Evolutionary conservation across 2,797 vertebrate species (phyloP).

Genomic region (Sardinella longiceps): DNA sequence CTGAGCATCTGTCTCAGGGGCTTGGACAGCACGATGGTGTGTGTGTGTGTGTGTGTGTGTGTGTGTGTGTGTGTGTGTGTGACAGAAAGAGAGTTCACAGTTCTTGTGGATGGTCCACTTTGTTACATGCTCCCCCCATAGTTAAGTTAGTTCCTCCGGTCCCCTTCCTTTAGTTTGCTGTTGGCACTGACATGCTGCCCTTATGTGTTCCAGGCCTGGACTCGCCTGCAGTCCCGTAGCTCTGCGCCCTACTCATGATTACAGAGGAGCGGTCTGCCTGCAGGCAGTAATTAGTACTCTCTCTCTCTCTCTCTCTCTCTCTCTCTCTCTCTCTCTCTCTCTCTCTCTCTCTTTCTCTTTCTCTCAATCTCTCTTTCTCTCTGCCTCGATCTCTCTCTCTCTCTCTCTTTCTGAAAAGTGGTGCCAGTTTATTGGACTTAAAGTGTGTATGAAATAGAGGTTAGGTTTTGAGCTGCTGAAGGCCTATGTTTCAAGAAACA

Average conservation of each 20-base stretch:
- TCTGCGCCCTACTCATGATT: background rate
- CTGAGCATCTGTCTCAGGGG: constrained; percentile 30
- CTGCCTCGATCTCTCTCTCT: background rate
- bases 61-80: constrained; percentile 21
- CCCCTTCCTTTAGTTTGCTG: background rate
- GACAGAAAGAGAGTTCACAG: background rate
- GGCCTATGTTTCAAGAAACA: background rate
- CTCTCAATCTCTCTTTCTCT: too few relatives aligned
- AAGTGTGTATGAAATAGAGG: background rate
- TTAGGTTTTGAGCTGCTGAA: background rate
- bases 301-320: background rate
- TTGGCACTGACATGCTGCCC: background rate
- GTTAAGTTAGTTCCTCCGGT: background rate
- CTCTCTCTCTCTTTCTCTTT: background rate
- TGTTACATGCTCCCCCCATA: background rate
- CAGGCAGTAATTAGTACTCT: constrained; percentile 11
- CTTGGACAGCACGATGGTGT: background rate
- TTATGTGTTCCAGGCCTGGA: background rate
- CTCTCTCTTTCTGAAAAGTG: background rate
- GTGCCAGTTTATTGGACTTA: background rate
- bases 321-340: background rate
- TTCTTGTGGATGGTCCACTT: background rate
- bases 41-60: background rate
- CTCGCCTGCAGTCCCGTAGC: background rate
- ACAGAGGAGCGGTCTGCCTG: background rate